Evolutionary conservation across 2,797 vertebrate species (phyloP).

Genomic region (Acrocephalus scirpaceus): DNA sequence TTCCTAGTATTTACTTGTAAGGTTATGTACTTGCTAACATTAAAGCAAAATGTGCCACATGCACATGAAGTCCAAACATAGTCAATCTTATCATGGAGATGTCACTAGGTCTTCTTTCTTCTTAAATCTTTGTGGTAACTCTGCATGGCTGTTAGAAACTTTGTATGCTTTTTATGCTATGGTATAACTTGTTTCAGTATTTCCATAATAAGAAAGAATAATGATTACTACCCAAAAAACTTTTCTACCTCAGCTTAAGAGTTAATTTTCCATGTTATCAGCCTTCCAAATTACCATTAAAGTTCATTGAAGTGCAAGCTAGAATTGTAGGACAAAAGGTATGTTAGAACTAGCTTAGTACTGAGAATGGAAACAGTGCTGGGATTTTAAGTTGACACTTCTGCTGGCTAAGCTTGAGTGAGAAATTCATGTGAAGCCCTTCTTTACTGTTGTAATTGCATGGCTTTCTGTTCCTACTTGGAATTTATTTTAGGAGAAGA

Average conservation of each 20-base stretch:
- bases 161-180: background rate
- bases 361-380: background rate
- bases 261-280: background rate
- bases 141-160: background rate
- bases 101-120: background rate
- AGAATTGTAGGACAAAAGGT: background rate
- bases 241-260: background rate
- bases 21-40: background rate
- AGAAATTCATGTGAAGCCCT: background rate
- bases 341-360: background rate
- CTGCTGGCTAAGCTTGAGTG: background rate
- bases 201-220: background rate
- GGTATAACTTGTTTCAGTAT: background rate
- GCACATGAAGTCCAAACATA: background rate
- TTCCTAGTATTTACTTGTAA: background rate
- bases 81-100: background rate
- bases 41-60: background rate
- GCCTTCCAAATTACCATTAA: background rate
- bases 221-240: background rate
- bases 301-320: background rate
- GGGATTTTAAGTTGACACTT: background rate
- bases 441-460: background rate
- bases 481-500: background rate
- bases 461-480: background rate
- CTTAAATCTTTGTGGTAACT: fast-evolving